A percentile compares a stretch with the other conserved stretches of the same genome.
phyloP scores from a whole-genome alignment of 1,140 invertebrate species.

The Babylonia areolata region DNA sequence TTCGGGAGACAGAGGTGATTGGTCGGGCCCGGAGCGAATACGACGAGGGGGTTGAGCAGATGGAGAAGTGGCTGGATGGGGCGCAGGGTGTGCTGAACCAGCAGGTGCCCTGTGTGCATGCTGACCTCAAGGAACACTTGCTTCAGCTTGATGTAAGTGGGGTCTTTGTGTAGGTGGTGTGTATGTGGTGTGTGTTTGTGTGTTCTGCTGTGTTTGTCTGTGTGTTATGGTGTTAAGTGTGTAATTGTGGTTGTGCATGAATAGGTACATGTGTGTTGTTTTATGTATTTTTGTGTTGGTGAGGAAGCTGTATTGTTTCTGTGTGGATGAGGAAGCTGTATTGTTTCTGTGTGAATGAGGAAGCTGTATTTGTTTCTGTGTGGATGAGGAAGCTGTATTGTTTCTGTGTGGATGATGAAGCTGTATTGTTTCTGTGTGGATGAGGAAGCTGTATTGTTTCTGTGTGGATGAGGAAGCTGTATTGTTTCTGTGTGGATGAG shows the following conservation, averaged over 20 bases:
- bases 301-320: no score
- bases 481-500: no score
- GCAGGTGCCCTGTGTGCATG: constrained; percentile 82
- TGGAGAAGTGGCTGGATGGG: constrained; percentile 87
- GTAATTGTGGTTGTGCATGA: not conserved
- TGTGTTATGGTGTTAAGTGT: not conserved
- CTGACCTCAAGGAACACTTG: constrained; percentile 86
- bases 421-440: no score
- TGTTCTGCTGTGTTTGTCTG: not conserved
- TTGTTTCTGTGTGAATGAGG: no score
- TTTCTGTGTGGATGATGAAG: no score
- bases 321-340: no score
- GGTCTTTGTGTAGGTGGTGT: not conserved
- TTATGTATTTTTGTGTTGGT: not conserved
- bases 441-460: no score
- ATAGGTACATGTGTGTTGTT: not conserved
- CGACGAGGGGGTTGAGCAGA: constrained; percentile 83
- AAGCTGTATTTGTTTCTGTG: no score
- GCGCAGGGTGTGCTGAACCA: constrained; percentile 80
- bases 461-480: no score
- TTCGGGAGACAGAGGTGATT: constrained; percentile 90
- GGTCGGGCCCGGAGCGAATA: constrained; percentile 89
- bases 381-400: no score
- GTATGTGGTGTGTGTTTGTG: not conserved
- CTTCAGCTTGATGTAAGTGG: constrained; percentile 83